These are phyloP conservation scores for Ditula angustiorana DNA, from an alignment of 2,888 invertebrate species.

Conservation along the genomic window DNA sequence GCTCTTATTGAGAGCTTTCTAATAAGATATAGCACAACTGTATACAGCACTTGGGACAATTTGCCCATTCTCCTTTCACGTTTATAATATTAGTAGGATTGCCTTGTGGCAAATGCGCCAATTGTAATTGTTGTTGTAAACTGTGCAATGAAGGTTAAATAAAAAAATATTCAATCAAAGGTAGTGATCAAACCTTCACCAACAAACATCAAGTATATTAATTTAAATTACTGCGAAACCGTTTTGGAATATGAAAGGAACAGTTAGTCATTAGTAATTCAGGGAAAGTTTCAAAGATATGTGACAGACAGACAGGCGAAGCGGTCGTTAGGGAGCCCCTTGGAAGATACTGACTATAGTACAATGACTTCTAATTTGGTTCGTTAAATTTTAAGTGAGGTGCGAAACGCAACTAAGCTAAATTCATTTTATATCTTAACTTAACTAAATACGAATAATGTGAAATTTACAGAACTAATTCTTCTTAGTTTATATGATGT, in stretches of 20 bases:
- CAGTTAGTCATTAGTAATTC: conserved; percentile 26
- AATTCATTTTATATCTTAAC: neutral
- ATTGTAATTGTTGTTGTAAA: too few relatives aligned
- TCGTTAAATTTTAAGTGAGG: conserved; percentile 4
- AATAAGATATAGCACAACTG: too few relatives aligned
- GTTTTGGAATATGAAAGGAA: conserved; percentile 22
- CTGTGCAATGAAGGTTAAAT: too few relatives aligned
- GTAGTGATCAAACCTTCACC: neutral
- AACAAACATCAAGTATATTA: neutral
- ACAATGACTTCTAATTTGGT: conserved; percentile 25
- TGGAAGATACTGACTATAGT: conserved; percentile 16
- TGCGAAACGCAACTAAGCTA: neutral
- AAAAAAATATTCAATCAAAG: too few relatives aligned
- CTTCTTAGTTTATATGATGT: too few relatives aligned
- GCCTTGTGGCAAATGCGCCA: too few relatives aligned
- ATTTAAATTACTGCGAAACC: conserved; percentile 7
- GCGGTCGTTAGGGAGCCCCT: conserved; percentile 20
- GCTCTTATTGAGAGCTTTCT: too few relatives aligned
- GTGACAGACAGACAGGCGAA: conserved; percentile 38
- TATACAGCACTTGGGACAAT: too few relatives aligned
- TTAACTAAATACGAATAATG: too few relatives aligned
- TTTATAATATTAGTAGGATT: too few relatives aligned
- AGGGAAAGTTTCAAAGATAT: conserved; percentile 25
- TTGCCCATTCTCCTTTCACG: too few relatives aligned
- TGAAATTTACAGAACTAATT: too few relatives aligned